These are phyloP conservation scores for Myotis pilosus DNA, from an alignment of 2,797 vertebrate genomes.

Conservation along the genomic window DNA sequence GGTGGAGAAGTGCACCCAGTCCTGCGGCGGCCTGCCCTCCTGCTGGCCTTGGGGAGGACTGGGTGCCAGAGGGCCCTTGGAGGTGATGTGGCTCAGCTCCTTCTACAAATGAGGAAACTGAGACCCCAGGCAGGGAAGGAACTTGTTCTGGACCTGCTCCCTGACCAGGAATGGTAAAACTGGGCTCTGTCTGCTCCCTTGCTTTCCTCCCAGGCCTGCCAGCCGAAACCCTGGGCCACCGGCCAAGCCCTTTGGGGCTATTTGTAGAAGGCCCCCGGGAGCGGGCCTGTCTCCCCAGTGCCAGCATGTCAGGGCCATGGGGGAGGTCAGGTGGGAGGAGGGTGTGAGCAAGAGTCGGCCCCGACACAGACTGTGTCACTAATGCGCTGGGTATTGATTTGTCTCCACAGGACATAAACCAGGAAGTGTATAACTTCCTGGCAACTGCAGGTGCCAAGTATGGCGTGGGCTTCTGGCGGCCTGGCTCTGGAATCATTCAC, in stretches of 20 bases:
- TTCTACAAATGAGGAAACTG: not conserved
- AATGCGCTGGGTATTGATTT: conserved; percentile 59
- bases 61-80: not conserved
- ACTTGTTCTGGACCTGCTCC: not conserved
- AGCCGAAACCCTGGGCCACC: not conserved
- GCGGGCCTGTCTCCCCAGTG: not conserved
- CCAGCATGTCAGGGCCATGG: not conserved
- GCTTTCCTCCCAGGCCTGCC: not conserved
- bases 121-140: not conserved
- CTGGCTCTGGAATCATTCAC: conserved; percentile 97
- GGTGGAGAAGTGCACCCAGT: not conserved
- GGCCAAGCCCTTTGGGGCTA: not conserved
- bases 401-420: conserved; percentile 90
- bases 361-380: not conserved
- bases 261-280: not conserved
- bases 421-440: conserved; percentile 96
- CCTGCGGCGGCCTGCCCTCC: no score
- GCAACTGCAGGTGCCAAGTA: conserved; percentile 93
- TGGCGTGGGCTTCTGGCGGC: conserved; percentile 98
- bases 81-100: not conserved
- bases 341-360: not conserved
- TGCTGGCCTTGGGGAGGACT: not conserved
- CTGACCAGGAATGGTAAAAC: not conserved
- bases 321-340: not conserved
- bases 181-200: not conserved